Evolutionary conservation across 1,140 invertebrate genomes (phyloP), one percentile per base, ranked within the genome.

Genomic region (Drosophila lacteicornis): DNA sequence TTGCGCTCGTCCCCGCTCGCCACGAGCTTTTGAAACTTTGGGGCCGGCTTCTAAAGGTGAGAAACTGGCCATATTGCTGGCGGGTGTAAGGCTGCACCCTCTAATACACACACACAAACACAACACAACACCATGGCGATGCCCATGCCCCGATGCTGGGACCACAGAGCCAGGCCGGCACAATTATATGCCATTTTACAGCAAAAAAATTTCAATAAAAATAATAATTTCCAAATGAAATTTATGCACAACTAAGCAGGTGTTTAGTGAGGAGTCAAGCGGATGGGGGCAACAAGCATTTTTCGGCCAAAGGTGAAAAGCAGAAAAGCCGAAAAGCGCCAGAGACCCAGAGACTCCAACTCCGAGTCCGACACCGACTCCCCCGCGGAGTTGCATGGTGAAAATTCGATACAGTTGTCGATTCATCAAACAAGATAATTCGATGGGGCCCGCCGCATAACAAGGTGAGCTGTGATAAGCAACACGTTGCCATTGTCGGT

Each of bases 381-480:
- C 70, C 70, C 46, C 46, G 53, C 27, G 67, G 69, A 51, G 69
- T n/a, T 50, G 67, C 53, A 50, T 42, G 46, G 70, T 73, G 82
- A 30, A 79, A 71, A 90, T 90, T 88, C 85, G 85, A 80, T 91
- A 85, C 85, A 90, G 85, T 85, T 90, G 85, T 90, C 85, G 79
- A 77, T 90, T 91, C 81, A 86, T 83, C 85, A 85, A 90, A 90
- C 85, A 91, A 90, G 85, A 91, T 91, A 90, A 91, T 90, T 90
- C 66, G 33, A 42, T 55, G 40, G 43, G 43, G 11, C 51, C 30
- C 36, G 27, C 33, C 43, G 49, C 42, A 57, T 56, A 79, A 71
- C 60, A 71, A 79, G 60, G 67, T 17, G 53, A 56, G 71, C 71
- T 88, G 74, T 88, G 84, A 88, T 88, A 90, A 88, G 81, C 84